Evolutionary conservation across 2,888 invertebrate genomes (phyloP), one percentile per base, ranked within the genome.

Genomic region (Sphecodes monilicornis): DNA sequence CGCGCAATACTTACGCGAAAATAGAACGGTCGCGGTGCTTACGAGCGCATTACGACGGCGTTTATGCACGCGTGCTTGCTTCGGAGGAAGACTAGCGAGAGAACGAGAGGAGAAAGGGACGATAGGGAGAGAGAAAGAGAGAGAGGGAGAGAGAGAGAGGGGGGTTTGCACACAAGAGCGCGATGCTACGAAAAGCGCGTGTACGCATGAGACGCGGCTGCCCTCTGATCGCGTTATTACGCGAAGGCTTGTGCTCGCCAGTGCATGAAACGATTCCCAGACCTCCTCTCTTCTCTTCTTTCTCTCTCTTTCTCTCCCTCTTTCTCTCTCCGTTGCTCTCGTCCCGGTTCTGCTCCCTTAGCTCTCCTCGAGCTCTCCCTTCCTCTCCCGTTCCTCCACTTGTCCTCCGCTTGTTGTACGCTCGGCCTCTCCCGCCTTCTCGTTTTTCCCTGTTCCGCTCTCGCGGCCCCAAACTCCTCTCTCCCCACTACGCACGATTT

Each of bases 191-290:
- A 79, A 74, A 85, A 84, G 87, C 85, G 87, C 87, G 88, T 85
- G 57, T 29, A 60, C 57, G 87, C 88, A 86, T 86, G 85, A 87
- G 86, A 88, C 88, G 87, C 86, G 88, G 83, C 87, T 84, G 85
- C 86, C 80, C 86, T 86, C 85, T 88, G 92, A 93, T 93, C 92
- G 92, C 88, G 91, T 93, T 93, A 93, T 93, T 93, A 92, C 93
- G 90, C 88, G 86, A 88, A 86, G 89, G 87, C 90, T 91, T 88
- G 91, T 92, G 94, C 90, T 93, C 91, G 90, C 73, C 93, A 81
- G 91, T 90, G 93, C 94, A 92, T 93, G 92, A 94, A 93, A 91
- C 84, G 89, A 92, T 90, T 91, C 89, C 89, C 89, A 88, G 88
- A 88, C 90, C 89, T 84, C 86, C 69, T 76, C 74, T 36, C 69